These are phyloP conservation scores for Cacoxenus indagator DNA, from an alignment of 2,888 invertebrate genomes.

Conservation along the genomic window DNA sequence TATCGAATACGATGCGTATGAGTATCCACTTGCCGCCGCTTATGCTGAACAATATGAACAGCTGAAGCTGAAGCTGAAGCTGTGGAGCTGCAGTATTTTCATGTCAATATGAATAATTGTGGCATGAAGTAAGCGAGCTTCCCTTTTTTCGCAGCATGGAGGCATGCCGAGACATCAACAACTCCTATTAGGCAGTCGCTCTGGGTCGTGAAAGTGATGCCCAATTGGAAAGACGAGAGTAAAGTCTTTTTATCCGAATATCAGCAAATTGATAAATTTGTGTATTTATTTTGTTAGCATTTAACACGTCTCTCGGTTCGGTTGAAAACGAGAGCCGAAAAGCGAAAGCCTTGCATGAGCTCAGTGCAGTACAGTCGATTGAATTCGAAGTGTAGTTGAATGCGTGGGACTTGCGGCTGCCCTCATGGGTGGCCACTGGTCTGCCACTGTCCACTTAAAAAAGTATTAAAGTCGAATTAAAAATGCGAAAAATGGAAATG, in stretches of 20 bases:
- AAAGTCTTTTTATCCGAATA: constrained; percentile 29
- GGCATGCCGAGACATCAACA: constrained; percentile 44
- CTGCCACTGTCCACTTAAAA: constrained; percentile 62
- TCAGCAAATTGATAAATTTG: constrained; percentile 56
- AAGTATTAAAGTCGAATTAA: constrained; percentile 68
- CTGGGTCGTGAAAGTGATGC: constrained; percentile 67
- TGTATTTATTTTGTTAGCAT: constrained; percentile 64
- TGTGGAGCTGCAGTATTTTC: constrained; percentile 54
- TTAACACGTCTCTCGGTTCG: constrained; percentile 50
- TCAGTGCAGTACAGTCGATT: constrained; percentile 7
- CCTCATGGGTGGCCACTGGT: constrained; percentile 49
- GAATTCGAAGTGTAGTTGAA: not conserved
- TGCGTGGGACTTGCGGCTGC: constrained; percentile 23
- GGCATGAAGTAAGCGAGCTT: constrained; percentile 21
- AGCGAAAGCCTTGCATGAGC: constrained; percentile 39
- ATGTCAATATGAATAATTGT: constrained; percentile 57
- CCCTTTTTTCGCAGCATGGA: not conserved
- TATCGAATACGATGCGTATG: constrained; percentile 42
- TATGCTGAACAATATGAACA: constrained; percentile 44
- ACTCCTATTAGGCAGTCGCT: constrained; percentile 65
- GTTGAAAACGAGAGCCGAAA: constrained; percentile 35
- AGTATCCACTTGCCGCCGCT: constrained; percentile 48
- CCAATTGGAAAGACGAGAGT: constrained; percentile 28
- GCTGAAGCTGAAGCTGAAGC: constrained; percentile 18
- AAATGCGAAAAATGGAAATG: constrained; percentile 47